Evolutionary conservation across 2,797 vertebrate species (phyloP).

Genomic region (Tapera naevia): DNA sequence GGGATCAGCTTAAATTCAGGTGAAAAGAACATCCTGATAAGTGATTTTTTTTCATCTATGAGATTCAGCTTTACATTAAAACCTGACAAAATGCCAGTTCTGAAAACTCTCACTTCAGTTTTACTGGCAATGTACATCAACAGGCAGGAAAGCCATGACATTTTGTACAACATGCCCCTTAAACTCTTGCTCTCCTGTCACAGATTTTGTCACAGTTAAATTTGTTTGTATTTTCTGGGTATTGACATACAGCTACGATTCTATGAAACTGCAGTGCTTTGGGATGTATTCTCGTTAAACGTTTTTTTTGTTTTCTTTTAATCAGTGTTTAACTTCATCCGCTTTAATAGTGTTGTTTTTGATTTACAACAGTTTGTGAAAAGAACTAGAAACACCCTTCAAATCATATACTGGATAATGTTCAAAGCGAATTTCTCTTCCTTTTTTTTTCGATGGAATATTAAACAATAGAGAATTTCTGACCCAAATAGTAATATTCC

Average conservation of each 20-base stretch:
- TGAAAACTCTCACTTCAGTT: neutral
- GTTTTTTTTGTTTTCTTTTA: neutral
- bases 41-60: neutral
- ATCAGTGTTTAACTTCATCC: neutral
- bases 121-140: neutral
- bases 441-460: neutral
- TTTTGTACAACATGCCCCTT: neutral
- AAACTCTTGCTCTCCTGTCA: neutral
- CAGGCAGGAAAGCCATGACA: neutral
- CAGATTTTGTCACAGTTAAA: neutral
- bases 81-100: neutral
- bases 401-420: neutral
- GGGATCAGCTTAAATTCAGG: neutral
- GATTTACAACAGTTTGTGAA: neutral
- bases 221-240: neutral
- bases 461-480: neutral
- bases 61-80: neutral
- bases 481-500: constrained; percentile 1
- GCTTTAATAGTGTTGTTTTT: neutral
- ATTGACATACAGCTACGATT: neutral
- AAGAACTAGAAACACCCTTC: neutral
- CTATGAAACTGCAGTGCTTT: neutral
- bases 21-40: neutral
- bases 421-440: neutral
- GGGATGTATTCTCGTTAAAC: neutral